Percentiles rank a stretch among this genome's conserved stretches.
Conservation (phyloP, 2,797 vertebrate genomes). For the Myotis vivesi region DNA sequence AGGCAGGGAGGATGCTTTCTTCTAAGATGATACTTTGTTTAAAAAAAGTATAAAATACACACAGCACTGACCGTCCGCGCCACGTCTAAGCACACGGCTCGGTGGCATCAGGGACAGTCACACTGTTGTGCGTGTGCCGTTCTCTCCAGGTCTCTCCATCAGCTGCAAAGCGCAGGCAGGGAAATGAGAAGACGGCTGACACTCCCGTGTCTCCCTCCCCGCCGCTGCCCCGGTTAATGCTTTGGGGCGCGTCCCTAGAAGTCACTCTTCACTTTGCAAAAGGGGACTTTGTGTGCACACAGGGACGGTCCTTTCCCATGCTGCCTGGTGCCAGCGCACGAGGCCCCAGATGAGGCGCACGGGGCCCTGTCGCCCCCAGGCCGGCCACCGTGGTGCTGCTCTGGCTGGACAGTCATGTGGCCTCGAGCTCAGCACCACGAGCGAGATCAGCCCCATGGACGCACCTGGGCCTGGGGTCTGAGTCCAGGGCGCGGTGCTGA, state of each 20-base stretch:
- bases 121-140: neutral
- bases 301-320: rapidly evolving
- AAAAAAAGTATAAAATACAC: neutral
- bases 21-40: neutral
- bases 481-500: too few relatives aligned
- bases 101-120: rapidly evolving
- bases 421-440: neutral
- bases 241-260: neutral
- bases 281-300: rapidly evolving
- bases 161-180: neutral
- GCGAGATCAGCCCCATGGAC: too few relatives aligned
- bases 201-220: rapidly evolving
- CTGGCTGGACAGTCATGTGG: too few relatives aligned
- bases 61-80: neutral
- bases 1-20: neutral
- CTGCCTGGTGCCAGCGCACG: neutral
- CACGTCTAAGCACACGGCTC: rapidly evolving
- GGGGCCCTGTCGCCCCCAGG: too few relatives aligned
- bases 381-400: too few relatives aligned
- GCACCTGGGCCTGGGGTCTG: too few relatives aligned
- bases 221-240: rapidly evolving
- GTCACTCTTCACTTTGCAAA: neutral
- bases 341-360: rapidly evolving
- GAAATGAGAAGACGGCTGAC: rapidly evolving
- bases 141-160: neutral